These are phyloP conservation scores for Ellobium chinense DNA, from an alignment of 2,888 invertebrate genomes.

Conservation along the genomic window DNA sequence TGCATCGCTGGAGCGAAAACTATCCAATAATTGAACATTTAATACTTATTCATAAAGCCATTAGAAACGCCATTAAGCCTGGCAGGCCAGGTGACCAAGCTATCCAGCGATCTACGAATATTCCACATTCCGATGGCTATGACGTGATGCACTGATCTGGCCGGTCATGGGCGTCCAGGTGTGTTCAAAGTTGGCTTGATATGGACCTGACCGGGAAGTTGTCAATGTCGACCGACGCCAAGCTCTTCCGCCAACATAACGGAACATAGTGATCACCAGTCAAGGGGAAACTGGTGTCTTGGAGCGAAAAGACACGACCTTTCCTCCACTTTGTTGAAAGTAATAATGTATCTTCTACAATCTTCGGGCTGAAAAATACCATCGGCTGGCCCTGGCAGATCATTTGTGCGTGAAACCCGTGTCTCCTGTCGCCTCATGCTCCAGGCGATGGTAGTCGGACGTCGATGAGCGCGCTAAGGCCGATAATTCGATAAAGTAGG, in stretches of 20 bases:
- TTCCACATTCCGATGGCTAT: not conserved
- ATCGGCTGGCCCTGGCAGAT: not conserved
- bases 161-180: not conserved
- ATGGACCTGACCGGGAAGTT: not conserved
- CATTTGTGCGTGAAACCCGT: not conserved
- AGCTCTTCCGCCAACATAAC: not conserved
- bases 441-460: not conserved
- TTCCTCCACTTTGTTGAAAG: no score
- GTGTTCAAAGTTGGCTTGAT: not conserved
- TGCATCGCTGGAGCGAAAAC: no score
- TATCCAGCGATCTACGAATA: not conserved
- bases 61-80: no score
- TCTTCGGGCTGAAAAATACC: no score
- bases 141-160: not conserved
- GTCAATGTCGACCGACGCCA: not conserved
- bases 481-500: constrained; percentile 12
- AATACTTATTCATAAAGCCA: no score
- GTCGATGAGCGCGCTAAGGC: not conserved
- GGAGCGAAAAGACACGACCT: no score
- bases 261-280: not conserved
- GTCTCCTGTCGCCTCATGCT: not conserved
- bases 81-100: not conserved
- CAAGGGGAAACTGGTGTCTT: no score
- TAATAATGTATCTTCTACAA: no score
- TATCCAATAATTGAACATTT: no score